Evolutionary conservation across 2,113 vertebrate species (phyloP).

Genomic region (Cololabis saira): DNA sequence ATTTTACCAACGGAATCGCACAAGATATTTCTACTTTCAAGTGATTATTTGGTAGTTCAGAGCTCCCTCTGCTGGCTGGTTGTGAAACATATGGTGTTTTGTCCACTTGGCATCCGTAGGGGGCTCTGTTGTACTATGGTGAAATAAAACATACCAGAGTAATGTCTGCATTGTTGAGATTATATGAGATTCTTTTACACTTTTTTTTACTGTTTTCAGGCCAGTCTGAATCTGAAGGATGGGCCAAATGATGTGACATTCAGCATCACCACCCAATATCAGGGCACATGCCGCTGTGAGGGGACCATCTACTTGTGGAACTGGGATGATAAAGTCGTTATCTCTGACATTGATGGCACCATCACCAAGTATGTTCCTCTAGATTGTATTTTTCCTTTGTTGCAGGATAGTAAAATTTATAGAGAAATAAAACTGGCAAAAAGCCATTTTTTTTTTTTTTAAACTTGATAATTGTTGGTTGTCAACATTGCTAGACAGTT

Average conservation of each 20-base stretch:
- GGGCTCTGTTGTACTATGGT: conserved; percentile 31
- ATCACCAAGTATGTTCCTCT: conserved; percentile 91
- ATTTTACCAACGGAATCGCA: too few species aligned
- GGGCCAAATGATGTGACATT: conserved; percentile 97
- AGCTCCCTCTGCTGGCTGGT: conserved; percentile 66
- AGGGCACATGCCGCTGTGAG: conserved; percentile 95
- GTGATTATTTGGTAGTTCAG: conserved; percentile 24
- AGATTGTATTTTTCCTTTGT: background rate
- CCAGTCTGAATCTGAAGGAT: conserved; percentile 91
- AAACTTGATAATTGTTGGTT: background rate
- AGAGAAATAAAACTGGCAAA: too few species aligned
- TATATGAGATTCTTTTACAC: background rate
- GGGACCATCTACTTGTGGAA: conserved; percentile 98
- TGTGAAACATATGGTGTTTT: background rate
- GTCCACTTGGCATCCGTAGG: conserved; percentile 35
- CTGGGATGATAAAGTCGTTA: conserved; percentile 96
- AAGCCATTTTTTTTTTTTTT: too few species aligned
- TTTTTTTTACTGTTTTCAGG: conserved; percentile 74
- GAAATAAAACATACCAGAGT: too few species aligned
- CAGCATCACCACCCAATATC: conserved; percentile 98
- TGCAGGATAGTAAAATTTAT: too few species aligned
- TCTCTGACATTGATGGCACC: conserved; percentile 98
- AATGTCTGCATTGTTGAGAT: background rate
- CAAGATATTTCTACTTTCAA: too few species aligned
- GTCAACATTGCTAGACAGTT: background rate